A percentile compares a stretch with the other conserved stretches of the same genome.
These are phyloP conservation scores for Achatina immaculata DNA, from an alignment of 1,140 invertebrate species.

Conservation along the genomic window DNA sequence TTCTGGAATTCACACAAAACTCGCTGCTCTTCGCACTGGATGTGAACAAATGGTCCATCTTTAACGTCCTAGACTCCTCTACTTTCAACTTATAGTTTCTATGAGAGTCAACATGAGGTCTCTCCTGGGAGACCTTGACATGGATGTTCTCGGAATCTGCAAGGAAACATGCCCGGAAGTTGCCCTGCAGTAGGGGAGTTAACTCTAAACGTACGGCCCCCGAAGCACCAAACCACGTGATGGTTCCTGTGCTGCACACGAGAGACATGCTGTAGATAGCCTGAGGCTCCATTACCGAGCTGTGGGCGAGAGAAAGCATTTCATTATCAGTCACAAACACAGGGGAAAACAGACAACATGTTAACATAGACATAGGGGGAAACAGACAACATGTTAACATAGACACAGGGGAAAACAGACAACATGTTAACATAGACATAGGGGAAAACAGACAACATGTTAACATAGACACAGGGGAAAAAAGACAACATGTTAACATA, in stretches of 20 bases:
- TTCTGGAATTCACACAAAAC: slow-evolving; percentile 4
- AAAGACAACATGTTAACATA: too few relatives aligned
- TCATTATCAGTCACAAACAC: too few relatives aligned
- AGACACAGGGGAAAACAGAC: too few relatives aligned
- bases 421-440: too few relatives aligned
- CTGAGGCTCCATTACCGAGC: neutral
- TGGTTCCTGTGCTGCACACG: slow-evolving; percentile 30
- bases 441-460: too few relatives aligned
- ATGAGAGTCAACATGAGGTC: neutral
- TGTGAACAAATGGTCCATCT: slow-evolving; percentile 12
- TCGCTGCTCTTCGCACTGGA: slow-evolving; percentile 10
- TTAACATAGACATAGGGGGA: too few relatives aligned
- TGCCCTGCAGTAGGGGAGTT: slow-evolving; percentile 4
- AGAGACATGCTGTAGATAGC: slow-evolving; percentile 27
- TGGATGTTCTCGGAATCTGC: slow-evolving; percentile 10
- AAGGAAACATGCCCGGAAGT: slow-evolving; percentile 28
- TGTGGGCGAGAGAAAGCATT: slow-evolving; percentile 3
- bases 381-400: too few relatives aligned
- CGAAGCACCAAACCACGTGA: slow-evolving; percentile 32
- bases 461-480: too few relatives aligned
- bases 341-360: too few relatives aligned
- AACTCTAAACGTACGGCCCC: slow-evolving; percentile 20
- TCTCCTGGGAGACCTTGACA: slow-evolving; percentile 21
- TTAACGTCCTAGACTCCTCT: slow-evolving; percentile 2
- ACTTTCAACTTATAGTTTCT: slow-evolving; percentile 9